Percentiles rank a stretch among this genome's conserved stretches.
phyloP scores from a whole-genome alignment of 2,797 vertebrate genomes.

The Danio choprae region DNA sequence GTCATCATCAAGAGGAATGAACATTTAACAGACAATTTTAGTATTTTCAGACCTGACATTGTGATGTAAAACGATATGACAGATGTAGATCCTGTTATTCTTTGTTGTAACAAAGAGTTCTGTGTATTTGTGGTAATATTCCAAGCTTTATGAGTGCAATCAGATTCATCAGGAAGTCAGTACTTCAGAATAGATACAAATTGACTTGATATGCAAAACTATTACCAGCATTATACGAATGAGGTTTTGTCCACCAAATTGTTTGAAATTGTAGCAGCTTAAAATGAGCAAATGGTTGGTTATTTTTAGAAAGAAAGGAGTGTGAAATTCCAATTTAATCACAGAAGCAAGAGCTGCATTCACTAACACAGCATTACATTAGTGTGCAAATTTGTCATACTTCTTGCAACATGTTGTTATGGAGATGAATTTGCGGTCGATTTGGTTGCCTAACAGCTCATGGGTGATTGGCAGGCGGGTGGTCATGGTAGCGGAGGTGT shows the following conservation, averaged over 20 bases:
- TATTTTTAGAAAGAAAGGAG: conserved; percentile 36
- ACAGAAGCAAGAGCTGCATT: conserved; percentile 31
- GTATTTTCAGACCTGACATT: conserved; percentile 38
- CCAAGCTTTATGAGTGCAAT: neutral
- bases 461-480: conserved; percentile 67
- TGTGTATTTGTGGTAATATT: neutral
- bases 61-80: conserved; percentile 41
- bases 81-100: conserved; percentile 19
- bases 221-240: neutral
- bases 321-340: conserved; percentile 49
- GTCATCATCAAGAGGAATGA: conserved; percentile 1
- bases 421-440: conserved; percentile 47
- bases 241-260: neutral
- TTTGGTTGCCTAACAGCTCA: conserved; percentile 58
- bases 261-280: neutral
- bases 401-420: conserved; percentile 42
- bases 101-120: neutral
- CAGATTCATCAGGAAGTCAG: neutral
- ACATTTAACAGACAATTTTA: conserved; percentile 21
- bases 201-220: conserved; percentile 4
- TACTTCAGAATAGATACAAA: neutral
- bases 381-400: conserved; percentile 27
- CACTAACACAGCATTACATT: conserved; percentile 29
- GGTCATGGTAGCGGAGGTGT: conserved; percentile 53
- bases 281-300: neutral